A percentile compares a stretch with the other conserved stretches of the same genome.
Conservation (phyloP, 1,140 invertebrate genomes). For the Drosophila azteca region DNA sequence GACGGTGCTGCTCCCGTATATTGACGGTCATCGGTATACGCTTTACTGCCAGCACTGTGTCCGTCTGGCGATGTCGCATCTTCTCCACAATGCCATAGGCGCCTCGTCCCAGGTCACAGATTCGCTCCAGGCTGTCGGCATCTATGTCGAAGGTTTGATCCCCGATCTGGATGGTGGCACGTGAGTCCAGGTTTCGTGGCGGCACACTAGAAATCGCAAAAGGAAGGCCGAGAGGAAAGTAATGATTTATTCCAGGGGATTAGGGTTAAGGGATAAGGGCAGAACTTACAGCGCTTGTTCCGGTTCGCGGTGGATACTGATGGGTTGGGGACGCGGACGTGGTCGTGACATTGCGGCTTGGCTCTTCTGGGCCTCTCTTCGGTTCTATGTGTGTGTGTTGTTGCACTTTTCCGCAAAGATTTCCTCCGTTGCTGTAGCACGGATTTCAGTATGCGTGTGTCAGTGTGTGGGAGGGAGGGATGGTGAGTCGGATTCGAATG, state of each 20-base stretch:
- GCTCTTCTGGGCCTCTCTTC: constrained; percentile 28
- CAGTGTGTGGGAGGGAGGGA: too few relatives aligned
- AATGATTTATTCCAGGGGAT: too few relatives aligned
- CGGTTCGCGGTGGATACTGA: constrained; percentile 47
- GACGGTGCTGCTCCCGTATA: constrained; percentile 93
- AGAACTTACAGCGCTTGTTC: constrained; percentile 67
- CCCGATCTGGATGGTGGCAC: constrained; percentile 93
- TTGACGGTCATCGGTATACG: constrained; percentile 97
- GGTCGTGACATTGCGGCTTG: constrained; percentile 58
- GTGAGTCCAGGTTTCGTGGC: constrained; percentile 92
- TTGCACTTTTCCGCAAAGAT: constrained; percentile 1
- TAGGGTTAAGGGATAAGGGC: too few relatives aligned
- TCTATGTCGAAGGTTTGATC: constrained; percentile 95
- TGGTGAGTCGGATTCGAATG: neutral
- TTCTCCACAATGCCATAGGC: constrained; percentile 98
- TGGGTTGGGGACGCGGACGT: constrained; percentile 51
- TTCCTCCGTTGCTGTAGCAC: constrained; percentile 4
- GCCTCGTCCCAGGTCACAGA: constrained; percentile 95
- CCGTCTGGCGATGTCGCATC: constrained; percentile 95
- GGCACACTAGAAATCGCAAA: constrained; percentile 46
- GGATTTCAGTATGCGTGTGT: neutral
- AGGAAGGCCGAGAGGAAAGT: neutral
- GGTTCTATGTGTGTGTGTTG: constrained; percentile 3
- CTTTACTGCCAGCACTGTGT: constrained; percentile 98
- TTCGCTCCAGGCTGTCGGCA: constrained; percentile 94